Evolutionary conservation across 2,888 invertebrate genomes (phyloP), one percentile per base, ranked within the genome.

Genomic region (Acleris emargana): DNA sequence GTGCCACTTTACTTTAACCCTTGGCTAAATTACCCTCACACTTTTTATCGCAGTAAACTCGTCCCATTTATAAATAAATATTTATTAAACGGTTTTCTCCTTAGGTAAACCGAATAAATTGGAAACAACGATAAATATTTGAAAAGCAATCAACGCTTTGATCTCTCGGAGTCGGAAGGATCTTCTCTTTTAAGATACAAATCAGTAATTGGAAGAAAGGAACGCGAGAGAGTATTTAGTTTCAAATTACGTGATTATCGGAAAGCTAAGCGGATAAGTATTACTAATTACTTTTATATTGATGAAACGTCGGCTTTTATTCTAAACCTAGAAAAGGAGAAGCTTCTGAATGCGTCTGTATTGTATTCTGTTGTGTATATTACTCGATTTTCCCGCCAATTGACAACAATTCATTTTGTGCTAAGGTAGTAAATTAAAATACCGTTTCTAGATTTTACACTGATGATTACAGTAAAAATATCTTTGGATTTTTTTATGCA

Each of bases 81-180:
- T 6, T 7, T 45, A 3, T 1, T 1, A 4, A 38, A 38, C 4
- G 38, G 13, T 38, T 38, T 38, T 38, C 3, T 13, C 25, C 13
- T 4, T 13, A 38, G 38, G 13, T 13, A 17, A 45, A 45, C 16
- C 45, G 45, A n/a, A 45, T 45, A 17, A 17, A 45, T 17, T 20
- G 20, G 28, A 54, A 50, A n/a, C 17, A 55, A 42, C 54, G 49
- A 49, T 59, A 49, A 54, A 64, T 64, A 55, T 54, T 54, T 59
- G 18, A 64, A 43, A 43, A 55, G 50, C 54, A 28, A 54, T 59
- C 53, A 51, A 42, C 20, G 16, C 50, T 45, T 55, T 50, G 49
- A 59, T 54, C 50, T 50, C n/a, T 42, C 2, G 18, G 20, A 22
- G 13, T 49, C 11, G 47, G 0, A 20, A 25, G 6, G 49, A 25